Percentiles rank a stretch among this genome's conserved stretches.
Evolutionary conservation across 2,888 invertebrate genomes (phyloP).

Genomic region (Morinoia aosen): DNA sequence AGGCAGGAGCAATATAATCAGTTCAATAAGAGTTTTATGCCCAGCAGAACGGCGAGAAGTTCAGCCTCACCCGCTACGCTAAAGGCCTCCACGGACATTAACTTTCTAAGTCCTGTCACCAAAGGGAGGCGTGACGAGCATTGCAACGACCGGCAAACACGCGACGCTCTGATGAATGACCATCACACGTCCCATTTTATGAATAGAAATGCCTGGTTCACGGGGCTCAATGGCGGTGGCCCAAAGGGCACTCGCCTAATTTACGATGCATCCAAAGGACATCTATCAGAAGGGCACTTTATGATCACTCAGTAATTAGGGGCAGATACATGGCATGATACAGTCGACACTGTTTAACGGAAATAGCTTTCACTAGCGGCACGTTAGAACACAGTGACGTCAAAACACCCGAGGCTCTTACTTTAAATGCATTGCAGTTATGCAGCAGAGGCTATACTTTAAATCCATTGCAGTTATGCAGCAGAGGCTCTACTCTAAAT

Average conservation of each 20-base stretch:
- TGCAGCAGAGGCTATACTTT: neutral
- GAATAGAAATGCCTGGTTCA: neutral
- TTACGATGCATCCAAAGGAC: neutral
- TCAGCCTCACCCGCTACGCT: neutral
- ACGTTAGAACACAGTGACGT: neutral
- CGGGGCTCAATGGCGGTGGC: neutral
- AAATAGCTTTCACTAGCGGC: neutral
- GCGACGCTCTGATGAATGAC: neutral
- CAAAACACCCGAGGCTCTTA: neutral
- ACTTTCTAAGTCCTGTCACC: neutral
- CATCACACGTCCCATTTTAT: constrained; percentile 3
- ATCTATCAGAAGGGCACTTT: neutral
- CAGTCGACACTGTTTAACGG: neutral
- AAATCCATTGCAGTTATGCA: neutral
- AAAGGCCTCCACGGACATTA: neutral
- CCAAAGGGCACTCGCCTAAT: neutral
- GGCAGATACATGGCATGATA: neutral
- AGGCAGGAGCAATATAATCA: neutral
- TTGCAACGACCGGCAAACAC: neutral
- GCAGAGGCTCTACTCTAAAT: neutral
- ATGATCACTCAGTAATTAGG: neutral
- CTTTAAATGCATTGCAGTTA: neutral
- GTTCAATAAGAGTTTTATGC: neutral
- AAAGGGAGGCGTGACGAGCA: neutral
- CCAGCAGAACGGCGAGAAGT: neutral